A percentile compares a stretch with the other conserved stretches of the same genome.
phyloP scores from a whole-genome alignment of 2,797 vertebrate species.

The Leptoclinus maculatus region DNA sequence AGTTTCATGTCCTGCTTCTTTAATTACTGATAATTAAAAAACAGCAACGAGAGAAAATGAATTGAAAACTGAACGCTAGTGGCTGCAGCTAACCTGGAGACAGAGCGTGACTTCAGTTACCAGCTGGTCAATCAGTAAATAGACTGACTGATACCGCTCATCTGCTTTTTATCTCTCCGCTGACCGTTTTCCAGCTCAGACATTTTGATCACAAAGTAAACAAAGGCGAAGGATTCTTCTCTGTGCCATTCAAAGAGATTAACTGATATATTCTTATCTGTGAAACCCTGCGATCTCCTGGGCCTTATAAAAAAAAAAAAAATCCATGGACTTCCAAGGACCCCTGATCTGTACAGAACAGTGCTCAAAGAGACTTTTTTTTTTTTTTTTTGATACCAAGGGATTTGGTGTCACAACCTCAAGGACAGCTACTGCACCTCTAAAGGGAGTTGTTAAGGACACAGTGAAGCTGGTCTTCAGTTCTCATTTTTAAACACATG shows the following conservation, averaged over 20 bases:
- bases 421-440: constrained; percentile 55
- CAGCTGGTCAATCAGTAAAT: constrained; percentile 26
- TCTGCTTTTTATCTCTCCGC: background rate
- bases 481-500: constrained; percentile 50
- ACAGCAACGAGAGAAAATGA: background rate
- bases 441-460: constrained; percentile 70
- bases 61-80: background rate
- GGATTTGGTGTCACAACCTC: constrained; percentile 64
- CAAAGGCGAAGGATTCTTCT: constrained; percentile 21
- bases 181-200: constrained; percentile 15
- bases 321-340: constrained; percentile 59
- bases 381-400: constrained; percentile 33
- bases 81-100: constrained; percentile 11
- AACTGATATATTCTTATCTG: constrained; percentile 58
- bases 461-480: constrained; percentile 84
- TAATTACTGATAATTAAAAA: background rate
- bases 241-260: constrained; percentile 55
- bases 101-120: background rate
- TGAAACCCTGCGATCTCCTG: constrained; percentile 55
- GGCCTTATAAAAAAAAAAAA: constrained; percentile 53
- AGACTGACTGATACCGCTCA: constrained; percentile 12
- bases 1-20: background rate
- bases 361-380: constrained; percentile 39
- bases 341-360: constrained; percentile 42
- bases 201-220: constrained; percentile 33